Base-by-base conservation (phyloP, 1,140 invertebrate genomes). In the Brachionus calyciflorus region DNA sequence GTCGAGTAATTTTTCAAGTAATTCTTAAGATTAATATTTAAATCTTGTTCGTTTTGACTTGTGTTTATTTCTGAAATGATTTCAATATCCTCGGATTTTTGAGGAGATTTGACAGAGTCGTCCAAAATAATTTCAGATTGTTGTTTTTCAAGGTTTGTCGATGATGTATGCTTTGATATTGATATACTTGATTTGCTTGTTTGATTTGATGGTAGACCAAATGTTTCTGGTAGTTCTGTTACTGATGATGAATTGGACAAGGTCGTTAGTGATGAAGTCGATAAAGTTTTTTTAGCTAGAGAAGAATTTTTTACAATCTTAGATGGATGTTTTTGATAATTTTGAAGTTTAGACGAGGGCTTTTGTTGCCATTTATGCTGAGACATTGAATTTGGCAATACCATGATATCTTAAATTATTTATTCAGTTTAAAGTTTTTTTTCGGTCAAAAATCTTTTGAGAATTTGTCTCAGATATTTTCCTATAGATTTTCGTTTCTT, bases 11-110 rank as follows among this genome's bases (percentile, higher is more conserved):
- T 73, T 51, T 73, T 73, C 3, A 73, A 30, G 30, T 37, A 73
- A 17, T 51, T 55, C 33, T 51, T 55, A 14, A 51, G n/a, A 70
- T 49, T 73, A 24, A 41, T 40, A 30, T 73, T 73, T 24, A 40
- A 73, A n/a, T 49, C 46, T 19, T 48, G 37, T 9, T n/a, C 37
- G 14, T 17, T 44, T 37, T 24, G 60, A 44, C 37, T 55, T 30
- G 46, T 49, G 12, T 73, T 51, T 21, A 55, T 37, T 51, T 73
- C 69, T 21, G 7, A 40, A 1, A 73, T 73, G 14, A 73, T 73
- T 73, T 73, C 69, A 51, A 73, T 49, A 19, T 73, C 69, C 5
- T 73, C 69, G 4, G 44, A 48, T 19, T 73, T 73, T 55, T 51
- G 46, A 9, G 69, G 46, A n/a, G 46, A 49, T 73, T 51, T 51